Base-by-base conservation (phyloP, 92 coral and sea anemone species). In the Zoanthus solanderi region DNA sequence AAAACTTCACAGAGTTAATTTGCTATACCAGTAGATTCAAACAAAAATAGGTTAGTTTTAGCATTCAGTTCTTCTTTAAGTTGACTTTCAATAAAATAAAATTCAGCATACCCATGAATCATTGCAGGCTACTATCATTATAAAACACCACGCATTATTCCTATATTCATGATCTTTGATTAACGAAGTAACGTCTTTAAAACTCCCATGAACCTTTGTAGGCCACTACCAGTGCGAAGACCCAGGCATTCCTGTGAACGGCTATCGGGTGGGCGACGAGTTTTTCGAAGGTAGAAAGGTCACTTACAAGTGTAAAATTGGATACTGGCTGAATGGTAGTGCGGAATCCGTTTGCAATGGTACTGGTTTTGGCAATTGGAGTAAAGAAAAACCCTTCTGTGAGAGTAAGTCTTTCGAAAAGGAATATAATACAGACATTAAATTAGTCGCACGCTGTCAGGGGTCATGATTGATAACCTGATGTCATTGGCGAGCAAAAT, bases 321-420 rank as follows among this genome's bases (percentile, higher is more conserved):
- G 98, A 0, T 92, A 92, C 80, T 87, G 89, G 87, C 79, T 93
- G 75, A 90, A 88, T 9, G 98, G 98, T 61, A 88, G 90, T 5
- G 54, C 66, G 5, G 76, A 83, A 76, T 72, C 89, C 7, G 57
- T 84, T 37, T 94, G 98, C 34, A 75, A 89, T 11, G 80, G 83
- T 3, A 89, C 86, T 11, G 84, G 72, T 0, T 78, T 58, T 58
- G 98, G 98, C 9, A 89, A 92, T 87, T 94, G 98, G 98, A 94
- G 91, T 6, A 83, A 75, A 29, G 75, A 75, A 9, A 60, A 53
- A 18, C 95, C 94, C 34, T 42, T 68, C 45, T 94, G 98, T 79
- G 94, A 93, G 88, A 89, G 98, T 94, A 78, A 69, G 78, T 58
- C 42, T 47, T 23, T 0, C 29, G 0, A 63, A 50, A 50, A 50